Evolutionary conservation across 2,113 vertebrate species (phyloP), one percentile per base, ranked within the genome.

Genomic region (Xenopus laevis): DNA sequence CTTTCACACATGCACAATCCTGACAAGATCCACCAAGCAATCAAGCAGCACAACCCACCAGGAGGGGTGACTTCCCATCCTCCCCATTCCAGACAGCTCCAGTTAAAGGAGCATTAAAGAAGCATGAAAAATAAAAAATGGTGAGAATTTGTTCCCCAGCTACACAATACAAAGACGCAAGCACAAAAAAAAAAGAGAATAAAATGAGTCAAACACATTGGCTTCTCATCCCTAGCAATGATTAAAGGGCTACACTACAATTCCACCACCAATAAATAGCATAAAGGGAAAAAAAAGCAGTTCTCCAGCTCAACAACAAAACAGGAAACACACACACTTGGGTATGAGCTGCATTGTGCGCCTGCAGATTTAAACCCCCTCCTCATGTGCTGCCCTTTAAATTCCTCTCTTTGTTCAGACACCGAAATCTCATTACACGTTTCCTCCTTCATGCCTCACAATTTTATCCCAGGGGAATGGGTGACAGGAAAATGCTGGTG

Each of bases 371-470:
- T 78, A 81, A 59, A 57, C 79, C 82, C 83, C 53, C 78, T 81
- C 77, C 83, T 77, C 79, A 79, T 79, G 77, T 75, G 59, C 74
- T 62, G 70, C 73, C 83, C 84, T 80, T 78, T 73, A 84, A 84
- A 84, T 80, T 74, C 71, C 79, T 71, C 81, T 79, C 85, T 85
- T 87, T 87, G 84, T 86, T 85, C 77, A 33, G 12, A 7, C 72
- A 18, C 16, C 18, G n/a, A 74, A 33, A 3, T 53, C 55, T 79
- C 33, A 21, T 72, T 45, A n/a, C 63, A 45, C 53, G 15, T 68
- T 33, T 68, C 53, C 47, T 52, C 47, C 69, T 52, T 61, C 8
- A 9, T 60, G 58, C 20, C 58, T 10, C 70, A 1, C 40, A 30
- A 61, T 57, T 27, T 70, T 52, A 74, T 30, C 59, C 20, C 40